Conservation (phyloP, 2,797 vertebrate genomes). For the Leptoclinus maculatus region DNA sequence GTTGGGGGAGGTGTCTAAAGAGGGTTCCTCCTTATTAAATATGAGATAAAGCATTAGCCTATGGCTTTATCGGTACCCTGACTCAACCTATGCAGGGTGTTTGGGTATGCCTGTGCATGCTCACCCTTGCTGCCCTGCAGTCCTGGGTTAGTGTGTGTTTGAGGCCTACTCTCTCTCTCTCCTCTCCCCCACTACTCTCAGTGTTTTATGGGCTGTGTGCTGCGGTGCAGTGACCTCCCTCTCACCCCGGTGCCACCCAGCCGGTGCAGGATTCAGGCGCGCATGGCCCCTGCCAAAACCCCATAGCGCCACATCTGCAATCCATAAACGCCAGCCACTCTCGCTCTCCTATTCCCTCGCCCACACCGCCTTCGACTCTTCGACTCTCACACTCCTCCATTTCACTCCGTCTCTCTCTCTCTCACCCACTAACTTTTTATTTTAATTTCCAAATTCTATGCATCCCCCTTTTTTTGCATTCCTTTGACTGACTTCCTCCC, state of each 20-base stretch:
- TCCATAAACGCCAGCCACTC: slow-evolving; percentile 89
- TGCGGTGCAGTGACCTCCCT: slow-evolving; percentile 85
- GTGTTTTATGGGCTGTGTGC: slow-evolving; percentile 86
- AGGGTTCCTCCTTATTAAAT: slow-evolving; percentile 26
- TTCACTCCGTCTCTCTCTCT: slow-evolving; percentile 55
- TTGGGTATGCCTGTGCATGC: slow-evolving; percentile 26
- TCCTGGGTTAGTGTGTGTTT: slow-evolving; percentile 51
- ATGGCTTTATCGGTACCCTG: slow-evolving; percentile 10
- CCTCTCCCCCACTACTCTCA: slow-evolving; percentile 59
- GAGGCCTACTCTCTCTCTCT: slow-evolving; percentile 50
- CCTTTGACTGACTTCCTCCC: slow-evolving; percentile 61
- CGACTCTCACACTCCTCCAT: slow-evolving; percentile 78
- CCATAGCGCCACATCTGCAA: slow-evolving; percentile 89
- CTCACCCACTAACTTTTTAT: slow-evolving; percentile 69
- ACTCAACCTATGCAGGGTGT: slow-evolving; percentile 21
- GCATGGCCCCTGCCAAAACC: slow-evolving; percentile 86
- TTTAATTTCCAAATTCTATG: slow-evolving; percentile 73
- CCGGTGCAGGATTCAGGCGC: slow-evolving; percentile 85
- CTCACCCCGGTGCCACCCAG: slow-evolving; percentile 91
- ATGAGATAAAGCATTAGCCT: slow-evolving; percentile 40
- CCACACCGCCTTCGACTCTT: slow-evolving; percentile 77
- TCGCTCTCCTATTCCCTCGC: slow-evolving; percentile 82
- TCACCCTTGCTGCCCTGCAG: slow-evolving; percentile 51
- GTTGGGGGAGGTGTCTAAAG: slow-evolving; percentile 9
- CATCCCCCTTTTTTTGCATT: slow-evolving; percentile 62